Percentiles rank a stretch among this genome's conserved stretches.
Evolutionary conservation across 2,113 vertebrate species (phyloP).

Genomic region (Macquaria ambigua): DNA sequence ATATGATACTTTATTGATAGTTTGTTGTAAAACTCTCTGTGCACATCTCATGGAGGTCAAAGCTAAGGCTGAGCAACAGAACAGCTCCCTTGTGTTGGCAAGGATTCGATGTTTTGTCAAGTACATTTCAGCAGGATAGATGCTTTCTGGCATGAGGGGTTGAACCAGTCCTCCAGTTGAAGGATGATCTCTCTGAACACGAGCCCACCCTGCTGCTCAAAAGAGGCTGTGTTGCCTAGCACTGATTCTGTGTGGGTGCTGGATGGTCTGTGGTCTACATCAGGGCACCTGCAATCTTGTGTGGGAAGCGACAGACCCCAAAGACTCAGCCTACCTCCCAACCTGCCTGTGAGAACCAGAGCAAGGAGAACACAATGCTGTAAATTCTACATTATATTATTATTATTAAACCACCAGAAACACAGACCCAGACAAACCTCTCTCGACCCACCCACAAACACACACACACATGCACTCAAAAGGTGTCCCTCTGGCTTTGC

Average conservation of each 20-base stretch:
- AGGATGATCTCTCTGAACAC: constrained; percentile 31
- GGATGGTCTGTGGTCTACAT: constrained; percentile 46
- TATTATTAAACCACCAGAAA: constrained; percentile 21
- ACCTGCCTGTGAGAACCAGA: constrained; percentile 31
- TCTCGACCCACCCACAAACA: constrained; percentile 10
- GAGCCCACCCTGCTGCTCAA: constrained; percentile 52
- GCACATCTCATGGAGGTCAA: constrained; percentile 8
- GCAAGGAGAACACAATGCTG: neutral
- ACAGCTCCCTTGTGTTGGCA: neutral
- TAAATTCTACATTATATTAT: neutral
- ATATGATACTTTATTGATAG: constrained; percentile 26
- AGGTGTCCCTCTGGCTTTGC: constrained; percentile 26
- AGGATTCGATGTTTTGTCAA: constrained; percentile 7
- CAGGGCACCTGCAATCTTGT: constrained; percentile 43
- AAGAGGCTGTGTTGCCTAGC: constrained; percentile 58
- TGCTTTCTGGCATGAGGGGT: neutral
- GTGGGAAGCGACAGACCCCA: constrained; percentile 23
- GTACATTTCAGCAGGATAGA: constrained; percentile 43
- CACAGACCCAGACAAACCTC: constrained; percentile 9
- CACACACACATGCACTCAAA: neutral
- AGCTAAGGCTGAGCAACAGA: neutral
- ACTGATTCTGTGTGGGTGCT: constrained; percentile 43
- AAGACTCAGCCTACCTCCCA: constrained; percentile 6
- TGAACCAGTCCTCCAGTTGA: constrained; percentile 14
- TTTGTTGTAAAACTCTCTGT: constrained; percentile 20